Evolutionary conservation across 2,113 vertebrate genomes (phyloP).

Genomic region (Numenius arquata): DNA sequence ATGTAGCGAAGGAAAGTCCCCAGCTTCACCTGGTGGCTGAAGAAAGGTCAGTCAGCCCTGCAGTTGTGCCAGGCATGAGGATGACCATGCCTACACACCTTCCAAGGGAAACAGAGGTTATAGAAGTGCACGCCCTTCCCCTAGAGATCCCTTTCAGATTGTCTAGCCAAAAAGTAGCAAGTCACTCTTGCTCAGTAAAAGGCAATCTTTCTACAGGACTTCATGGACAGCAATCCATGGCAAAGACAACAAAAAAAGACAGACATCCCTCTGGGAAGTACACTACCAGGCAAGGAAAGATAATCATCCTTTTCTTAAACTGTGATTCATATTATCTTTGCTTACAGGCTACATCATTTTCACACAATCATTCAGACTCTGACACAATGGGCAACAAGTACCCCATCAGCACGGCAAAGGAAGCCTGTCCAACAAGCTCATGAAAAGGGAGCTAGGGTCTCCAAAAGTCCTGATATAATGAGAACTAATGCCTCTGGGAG

Average conservation of each 20-base stretch:
- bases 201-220: background rate
- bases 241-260: background rate
- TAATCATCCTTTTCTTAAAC: background rate
- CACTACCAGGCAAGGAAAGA: background rate
- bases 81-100: background rate
- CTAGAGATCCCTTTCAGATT: background rate
- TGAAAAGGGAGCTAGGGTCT: background rate
- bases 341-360: background rate
- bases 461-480: background rate
- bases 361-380: background rate
- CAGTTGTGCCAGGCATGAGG: accelerated
- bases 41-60: background rate
- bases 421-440: background rate
- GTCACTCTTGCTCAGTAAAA: background rate
- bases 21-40: background rate
- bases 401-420: background rate
- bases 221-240: background rate
- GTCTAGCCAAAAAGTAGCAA: background rate
- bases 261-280: background rate
- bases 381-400: background rate
- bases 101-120: background rate
- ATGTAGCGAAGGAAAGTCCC: background rate
- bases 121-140: background rate
- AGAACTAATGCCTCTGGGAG: background rate
- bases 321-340: background rate